Conservation (phyloP, 1,140 invertebrate genomes). For the Macrosteles quadrilineatus region DNA sequence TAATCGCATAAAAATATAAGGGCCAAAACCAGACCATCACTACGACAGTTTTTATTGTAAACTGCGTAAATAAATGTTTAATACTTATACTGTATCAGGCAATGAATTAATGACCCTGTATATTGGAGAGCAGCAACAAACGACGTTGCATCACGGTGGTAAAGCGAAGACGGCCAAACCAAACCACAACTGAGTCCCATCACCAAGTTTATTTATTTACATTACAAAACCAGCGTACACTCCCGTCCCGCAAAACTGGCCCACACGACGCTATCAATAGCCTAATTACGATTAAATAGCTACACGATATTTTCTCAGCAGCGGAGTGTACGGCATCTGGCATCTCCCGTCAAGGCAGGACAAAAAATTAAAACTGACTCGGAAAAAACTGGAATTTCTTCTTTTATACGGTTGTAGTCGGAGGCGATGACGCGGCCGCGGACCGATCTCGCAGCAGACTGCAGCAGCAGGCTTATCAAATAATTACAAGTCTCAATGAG, state of each 20-base stretch:
- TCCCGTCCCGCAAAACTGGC: background rate
- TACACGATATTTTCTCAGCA: background rate
- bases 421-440: background rate
- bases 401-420: background rate
- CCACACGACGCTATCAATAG: slow-evolving; percentile 1
- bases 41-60: no score
- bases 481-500: background rate
- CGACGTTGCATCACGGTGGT: no score
- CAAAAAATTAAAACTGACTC: slow-evolving; percentile 26
- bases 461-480: background rate
- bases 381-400: slow-evolving; percentile 28
- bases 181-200: background rate
- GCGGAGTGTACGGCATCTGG: slow-evolving; percentile 19
- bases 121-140: no score
- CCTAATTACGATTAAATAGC: slow-evolving; percentile 13
- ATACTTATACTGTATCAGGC: no score
- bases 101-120: no score
- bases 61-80: no score
- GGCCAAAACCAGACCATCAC: no score
- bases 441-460: no score
- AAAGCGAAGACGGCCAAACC: background rate
- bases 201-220: background rate
- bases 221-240: slow-evolving; percentile 5
- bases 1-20: no score
- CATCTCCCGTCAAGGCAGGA: background rate